These are phyloP conservation scores for Erpornis zantholeuca DNA, from an alignment of 2,113 vertebrate species.

Conservation along the genomic window DNA sequence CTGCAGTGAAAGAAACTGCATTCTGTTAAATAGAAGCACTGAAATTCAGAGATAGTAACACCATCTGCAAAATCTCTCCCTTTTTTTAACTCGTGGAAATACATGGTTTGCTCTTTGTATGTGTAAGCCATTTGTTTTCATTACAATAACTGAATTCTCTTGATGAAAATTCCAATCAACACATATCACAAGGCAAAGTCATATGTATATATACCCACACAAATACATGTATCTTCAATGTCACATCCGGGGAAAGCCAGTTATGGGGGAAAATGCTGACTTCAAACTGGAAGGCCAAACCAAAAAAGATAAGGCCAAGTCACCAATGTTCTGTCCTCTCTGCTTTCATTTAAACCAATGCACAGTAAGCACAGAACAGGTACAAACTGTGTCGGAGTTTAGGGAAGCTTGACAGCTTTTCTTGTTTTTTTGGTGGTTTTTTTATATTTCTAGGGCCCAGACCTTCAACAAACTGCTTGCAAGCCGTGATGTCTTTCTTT, in stretches of 20 bases:
- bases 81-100: not conserved
- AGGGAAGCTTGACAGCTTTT: no score
- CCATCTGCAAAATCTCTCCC: not conserved
- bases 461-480: not conserved
- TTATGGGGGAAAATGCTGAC: not conserved
- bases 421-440: no score
- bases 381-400: no score
- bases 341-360: not conserved
- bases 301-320: not conserved
- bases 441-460: no score
- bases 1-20: not conserved
- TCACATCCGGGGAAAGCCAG: not conserved
- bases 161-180: conserved; percentile 10
- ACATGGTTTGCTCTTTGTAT: not conserved
- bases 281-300: not conserved
- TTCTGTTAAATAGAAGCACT: not conserved
- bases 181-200: not conserved
- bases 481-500: not conserved
- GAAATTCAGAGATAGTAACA: not conserved
- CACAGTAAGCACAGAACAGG: not conserved
- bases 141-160: not conserved
- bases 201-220: not conserved
- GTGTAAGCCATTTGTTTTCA: not conserved
- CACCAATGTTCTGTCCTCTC: not conserved
- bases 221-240: not conserved